Evolutionary conservation across 2,888 invertebrate genomes (phyloP), one percentile per base, ranked within the genome.

Genomic region (Lasioglossum morio): DNA sequence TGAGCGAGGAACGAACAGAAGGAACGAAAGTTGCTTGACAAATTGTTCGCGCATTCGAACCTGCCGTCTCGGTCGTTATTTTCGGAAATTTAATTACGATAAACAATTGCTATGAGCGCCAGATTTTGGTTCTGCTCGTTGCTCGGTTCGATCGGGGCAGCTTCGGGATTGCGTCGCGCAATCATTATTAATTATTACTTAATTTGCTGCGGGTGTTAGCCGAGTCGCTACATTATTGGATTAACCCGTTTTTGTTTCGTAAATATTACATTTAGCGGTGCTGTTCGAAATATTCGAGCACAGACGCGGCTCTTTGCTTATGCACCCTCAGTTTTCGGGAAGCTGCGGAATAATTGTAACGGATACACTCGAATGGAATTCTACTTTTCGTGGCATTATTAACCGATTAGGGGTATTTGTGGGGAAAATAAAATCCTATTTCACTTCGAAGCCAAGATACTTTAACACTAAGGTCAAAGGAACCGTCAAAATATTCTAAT

Each of bases 151-250:
- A 79, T 79, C 73, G 40, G 60, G 72, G 48, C 78, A 27, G 27
- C 27, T 46, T 8, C 46, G 48, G 40, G 34, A 40, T 37, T 43
- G 34, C 4, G 70, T 57, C 79, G 60, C 30, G 70, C 69, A 82
- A 70, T 80, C 57, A 60, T 74, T 70, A 70, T 43, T 46, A 80
- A 80, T 80, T 82, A 74, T 30, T 74, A 57, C 57, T 70, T 74
- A 80, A 82, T 82, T 80, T 70, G 80, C 57, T n/a, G 79, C 53
- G 48, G 53, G 43, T 40, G 69, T 80, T 80, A 82, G 74, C 69
- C n/a, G 40, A 60, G n/a, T 60, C 34, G 57, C 40, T 57, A 30
- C 7, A 57, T 75, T 37, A 75, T 60, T 40, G 19, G 10, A 40
- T 72, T 53, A 40, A 63, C 40, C 30, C 27, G 23, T 27, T 30